Percentiles rank a stretch among this genome's conserved stretches.
Evolutionary conservation across 2,797 vertebrate species (phyloP).

Genomic region (Dicrostonyx torquatus): DNA sequence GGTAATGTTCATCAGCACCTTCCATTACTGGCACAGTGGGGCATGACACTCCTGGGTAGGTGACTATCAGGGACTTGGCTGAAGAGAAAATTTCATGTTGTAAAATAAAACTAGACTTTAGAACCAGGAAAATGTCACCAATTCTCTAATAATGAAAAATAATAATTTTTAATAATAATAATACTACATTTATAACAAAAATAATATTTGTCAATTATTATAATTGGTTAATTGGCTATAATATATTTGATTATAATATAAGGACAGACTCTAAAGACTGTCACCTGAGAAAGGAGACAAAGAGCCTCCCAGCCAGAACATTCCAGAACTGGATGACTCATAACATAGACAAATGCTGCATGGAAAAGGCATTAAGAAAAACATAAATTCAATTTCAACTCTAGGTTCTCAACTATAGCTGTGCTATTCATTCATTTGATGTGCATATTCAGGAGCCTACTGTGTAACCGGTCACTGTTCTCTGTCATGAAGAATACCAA

Average conservation of each 20-base stretch:
- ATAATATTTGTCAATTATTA: fast-evolving
- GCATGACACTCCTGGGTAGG: neutral
- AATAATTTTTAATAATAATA: neutral
- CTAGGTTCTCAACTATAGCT: neutral
- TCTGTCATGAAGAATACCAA: neutral
- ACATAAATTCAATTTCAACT: neutral
- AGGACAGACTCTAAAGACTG: neutral
- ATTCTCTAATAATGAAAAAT: neutral
- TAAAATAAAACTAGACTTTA: neutral
- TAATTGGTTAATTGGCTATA: too few relatives aligned
- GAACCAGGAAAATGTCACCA: neutral
- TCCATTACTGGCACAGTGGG: neutral
- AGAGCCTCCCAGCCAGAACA: neutral
- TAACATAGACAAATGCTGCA: neutral
- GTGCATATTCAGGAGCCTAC: neutral
- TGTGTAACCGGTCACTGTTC: neutral
- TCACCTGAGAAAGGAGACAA: neutral
- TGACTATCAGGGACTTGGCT: neutral
- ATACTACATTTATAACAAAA: too few relatives aligned
- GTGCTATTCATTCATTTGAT: neutral
- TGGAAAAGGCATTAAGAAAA: neutral
- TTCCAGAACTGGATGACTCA: neutral
- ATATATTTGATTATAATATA: neutral
- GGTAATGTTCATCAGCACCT: neutral
- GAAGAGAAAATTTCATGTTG: neutral